phyloP scores from a whole-genome alignment of 2,113 vertebrate genomes.

The Siniperca knerii region DNA sequence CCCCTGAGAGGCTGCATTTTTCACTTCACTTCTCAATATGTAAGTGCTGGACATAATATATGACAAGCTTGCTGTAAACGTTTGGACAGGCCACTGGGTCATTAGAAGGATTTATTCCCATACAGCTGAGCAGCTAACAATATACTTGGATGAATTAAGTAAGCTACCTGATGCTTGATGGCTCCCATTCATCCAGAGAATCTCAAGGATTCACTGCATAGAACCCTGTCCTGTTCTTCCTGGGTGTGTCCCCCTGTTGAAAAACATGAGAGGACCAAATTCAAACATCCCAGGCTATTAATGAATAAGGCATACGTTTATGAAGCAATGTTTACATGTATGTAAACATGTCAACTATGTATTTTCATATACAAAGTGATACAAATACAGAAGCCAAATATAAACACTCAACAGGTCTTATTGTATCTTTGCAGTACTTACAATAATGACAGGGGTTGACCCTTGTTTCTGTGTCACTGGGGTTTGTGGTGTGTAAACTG shows the following conservation, averaged over 20 bases:
- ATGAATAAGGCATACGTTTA: background rate
- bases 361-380: background rate
- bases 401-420: background rate
- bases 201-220: slow-evolving; percentile 73
- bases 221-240: slow-evolving; percentile 61
- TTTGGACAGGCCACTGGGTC: too few species aligned
- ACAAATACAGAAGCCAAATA: background rate
- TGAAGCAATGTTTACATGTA: background rate
- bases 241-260: slow-evolving; percentile 58
- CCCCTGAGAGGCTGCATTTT: too few species aligned
- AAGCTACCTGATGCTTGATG: slow-evolving; percentile 31
- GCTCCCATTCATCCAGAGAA: slow-evolving; percentile 18
- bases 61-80: too few species aligned
- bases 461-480: background rate
- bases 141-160: background rate
- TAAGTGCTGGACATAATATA: too few species aligned
- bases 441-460: background rate
- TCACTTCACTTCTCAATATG: too few species aligned
- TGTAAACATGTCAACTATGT: background rate
- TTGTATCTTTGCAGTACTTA: slow-evolving; percentile 17
- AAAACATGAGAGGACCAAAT: background rate
- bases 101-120: background rate
- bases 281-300: background rate
- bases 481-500: slow-evolving; percentile 12
- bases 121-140: background rate